A percentile compares a stretch with the other conserved stretches of the same genome.
These are phyloP conservation scores for Eulithis prunata DNA, from an alignment of 2,888 invertebrate genomes.

Conservation along the genomic window DNA sequence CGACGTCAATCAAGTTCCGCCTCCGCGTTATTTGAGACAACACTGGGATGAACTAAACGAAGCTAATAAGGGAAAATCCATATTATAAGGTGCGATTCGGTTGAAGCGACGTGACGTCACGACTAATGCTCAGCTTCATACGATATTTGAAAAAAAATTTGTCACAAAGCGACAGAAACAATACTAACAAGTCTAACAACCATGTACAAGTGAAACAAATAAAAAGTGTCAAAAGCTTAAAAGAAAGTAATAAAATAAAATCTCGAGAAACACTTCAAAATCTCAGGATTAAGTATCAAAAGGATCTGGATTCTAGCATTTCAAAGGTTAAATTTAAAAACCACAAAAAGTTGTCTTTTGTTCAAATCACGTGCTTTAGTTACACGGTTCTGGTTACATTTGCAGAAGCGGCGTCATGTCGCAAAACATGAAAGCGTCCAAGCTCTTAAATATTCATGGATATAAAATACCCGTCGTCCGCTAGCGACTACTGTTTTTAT, in stretches of 20 bases:
- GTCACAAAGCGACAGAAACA: no score
- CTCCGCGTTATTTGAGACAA: constrained; percentile 14
- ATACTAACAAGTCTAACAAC: no score
- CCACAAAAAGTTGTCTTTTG: no score
- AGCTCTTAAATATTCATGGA: constrained; percentile 17
- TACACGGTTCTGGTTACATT: no score
- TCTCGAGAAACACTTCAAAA: no score
- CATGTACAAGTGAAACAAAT: not conserved
- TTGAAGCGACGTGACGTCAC: not conserved
- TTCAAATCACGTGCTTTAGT: no score
- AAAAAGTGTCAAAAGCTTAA: not conserved
- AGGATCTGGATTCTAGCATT: no score
- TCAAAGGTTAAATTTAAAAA: no score
- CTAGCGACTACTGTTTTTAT: constrained; percentile 11
- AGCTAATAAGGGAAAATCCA: constrained; percentile 2
- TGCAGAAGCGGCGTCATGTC: no score
- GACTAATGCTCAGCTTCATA: no score
- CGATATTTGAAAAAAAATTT: not conserved
- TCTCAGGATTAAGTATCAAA: no score
- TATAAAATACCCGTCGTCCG: constrained; percentile 9
- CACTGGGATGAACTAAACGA: constrained; percentile 11
- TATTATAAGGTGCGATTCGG: not conserved
- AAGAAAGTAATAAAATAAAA: not conserved
- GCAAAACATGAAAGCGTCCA: not conserved
- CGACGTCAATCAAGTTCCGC: constrained; percentile 16